Base-by-base conservation (phyloP, 2,888 invertebrate species). In the Patella ulyssiponensis region DNA sequence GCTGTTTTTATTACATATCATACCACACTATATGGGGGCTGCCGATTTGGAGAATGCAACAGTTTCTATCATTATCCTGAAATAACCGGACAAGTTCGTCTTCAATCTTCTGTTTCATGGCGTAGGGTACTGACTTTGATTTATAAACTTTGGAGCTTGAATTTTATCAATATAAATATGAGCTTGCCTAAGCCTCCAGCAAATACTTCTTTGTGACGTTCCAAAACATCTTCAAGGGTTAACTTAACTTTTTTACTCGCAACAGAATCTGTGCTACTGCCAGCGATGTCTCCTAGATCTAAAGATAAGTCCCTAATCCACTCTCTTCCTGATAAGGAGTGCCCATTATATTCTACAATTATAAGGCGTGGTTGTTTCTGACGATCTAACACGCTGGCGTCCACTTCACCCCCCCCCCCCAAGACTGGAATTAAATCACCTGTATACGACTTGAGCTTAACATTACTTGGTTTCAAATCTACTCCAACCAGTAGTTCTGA, bases 21-120 rank as follows among this genome's bases (percentile, higher is more conserved):
- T n/a, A n/a, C n/a, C n/a, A n/a, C n/a, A n/a, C n/a, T 17, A 20
- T 58, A 58, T 58, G 15, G 15, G 15, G 7, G 14, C 20, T 17
- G 58, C 58, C 17, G 9, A 58, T 20, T 58, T 9, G 17, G 58
- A 58, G 20, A 58, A 58, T 58, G 17, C 12, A 58, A 58, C 58
- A 17, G 58, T n/a, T 58, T 58, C 58, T 58, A 58, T 58, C 17
- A 58, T 11, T 20, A 9, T 20, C 17, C 5, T 17, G 20, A 20
- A 20, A n/a, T 17, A 58, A 15, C 20, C 58, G 17, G 17, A 5
- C 17, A 5, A 58, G 58, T 58, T 58, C 58, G 11, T 58, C 58
- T 58, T 58, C 58, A 58, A 58, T 20, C 58, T 58, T 58, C 58
- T 58, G 17, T 58, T 58, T 58, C 58, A 58, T 58, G 58, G 58